Evolutionary conservation across 2,113 vertebrate genomes (phyloP), one percentile per base, ranked within the genome.

Genomic region (Columba livia): DNA sequence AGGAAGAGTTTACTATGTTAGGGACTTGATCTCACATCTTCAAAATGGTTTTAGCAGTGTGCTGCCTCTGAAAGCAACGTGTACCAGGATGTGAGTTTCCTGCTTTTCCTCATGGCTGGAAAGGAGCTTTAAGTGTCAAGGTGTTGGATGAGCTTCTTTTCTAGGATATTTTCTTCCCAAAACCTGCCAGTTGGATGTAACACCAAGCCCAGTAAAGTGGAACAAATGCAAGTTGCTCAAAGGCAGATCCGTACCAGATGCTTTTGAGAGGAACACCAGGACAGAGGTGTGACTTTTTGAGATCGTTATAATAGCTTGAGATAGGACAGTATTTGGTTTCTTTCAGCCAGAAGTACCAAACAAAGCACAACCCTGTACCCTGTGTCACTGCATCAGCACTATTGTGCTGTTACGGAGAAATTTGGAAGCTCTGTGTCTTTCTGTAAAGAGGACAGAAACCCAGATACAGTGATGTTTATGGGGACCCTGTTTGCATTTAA

Each of bases 321-420:
- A 8, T 44, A 11, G 36, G 53, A 18, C n/a, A n/a, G 1, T 23
- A 21, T 36, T 81, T 61, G 15, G 7, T 50, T 77, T 84, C 23
- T 67, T 81, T 75, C 42, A 58, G 38, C 13, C 32, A 9, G 51
- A 47, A n/a, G 23, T 40, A 36, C 50, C 32, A 26, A 10, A 15
- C 23, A 69, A 48, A 79, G 20, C 18, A 4, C 1, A 1, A 11
- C 17, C n/a, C 40, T n/a, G 4, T 73, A 9, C 34, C 34, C 67
- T 38, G 28, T 1, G 1, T 16, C 15, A 0, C 6, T 51, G 6
- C 14, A 21, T 50, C 19, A 40, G 5, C 5, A 2, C 11, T 31
- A 12, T 40, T 82, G 17, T 24, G 70, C 32, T 29, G 4, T 47
- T 73, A 2, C 1, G 1, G 69, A 54, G 81, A 74, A 62, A 6